Conservation (phyloP, 2,888 invertebrate species). For the Phortica okadai region DNA sequence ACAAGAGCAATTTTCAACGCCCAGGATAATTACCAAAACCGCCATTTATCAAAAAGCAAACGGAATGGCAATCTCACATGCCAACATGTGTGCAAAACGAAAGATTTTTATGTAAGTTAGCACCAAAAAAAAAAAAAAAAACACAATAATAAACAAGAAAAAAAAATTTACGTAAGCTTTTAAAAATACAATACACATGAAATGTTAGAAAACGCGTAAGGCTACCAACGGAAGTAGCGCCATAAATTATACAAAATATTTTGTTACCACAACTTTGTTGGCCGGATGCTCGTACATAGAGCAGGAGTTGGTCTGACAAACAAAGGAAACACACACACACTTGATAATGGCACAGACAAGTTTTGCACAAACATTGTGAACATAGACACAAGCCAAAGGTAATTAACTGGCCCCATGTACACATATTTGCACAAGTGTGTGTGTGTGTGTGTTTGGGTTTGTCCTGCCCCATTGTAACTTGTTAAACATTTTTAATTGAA, state of each 20-base stretch:
- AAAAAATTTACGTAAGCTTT: not conserved
- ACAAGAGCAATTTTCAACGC: slow-evolving; percentile 28
- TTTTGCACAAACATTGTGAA: too few species aligned
- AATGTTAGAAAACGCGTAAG: not conserved
- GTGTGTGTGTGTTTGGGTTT: not conserved
- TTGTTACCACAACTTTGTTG: slow-evolving; percentile 12
- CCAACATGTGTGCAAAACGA: not conserved
- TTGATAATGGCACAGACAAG: too few species aligned
- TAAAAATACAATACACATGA: not conserved
- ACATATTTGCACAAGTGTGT: too few species aligned
- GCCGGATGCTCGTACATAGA: not conserved
- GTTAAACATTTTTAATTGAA: not conserved
- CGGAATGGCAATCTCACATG: not conserved
- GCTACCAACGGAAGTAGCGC: slow-evolving; percentile 17
- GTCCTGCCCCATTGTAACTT: not conserved
- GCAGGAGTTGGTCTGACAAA: not conserved
- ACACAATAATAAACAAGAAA: not conserved
- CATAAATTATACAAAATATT: slow-evolving; percentile 29
- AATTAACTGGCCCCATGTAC: too few species aligned
- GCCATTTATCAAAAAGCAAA: slow-evolving; percentile 19
- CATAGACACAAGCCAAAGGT: too few species aligned
- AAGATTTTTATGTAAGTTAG: not conserved
- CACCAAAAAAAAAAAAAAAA: not conserved
- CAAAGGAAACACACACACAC: not conserved
- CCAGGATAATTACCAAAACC: slow-evolving; percentile 23